phyloP scores from a whole-genome alignment of 2,888 invertebrate genomes.

The Cosmopolites sordidus region DNA sequence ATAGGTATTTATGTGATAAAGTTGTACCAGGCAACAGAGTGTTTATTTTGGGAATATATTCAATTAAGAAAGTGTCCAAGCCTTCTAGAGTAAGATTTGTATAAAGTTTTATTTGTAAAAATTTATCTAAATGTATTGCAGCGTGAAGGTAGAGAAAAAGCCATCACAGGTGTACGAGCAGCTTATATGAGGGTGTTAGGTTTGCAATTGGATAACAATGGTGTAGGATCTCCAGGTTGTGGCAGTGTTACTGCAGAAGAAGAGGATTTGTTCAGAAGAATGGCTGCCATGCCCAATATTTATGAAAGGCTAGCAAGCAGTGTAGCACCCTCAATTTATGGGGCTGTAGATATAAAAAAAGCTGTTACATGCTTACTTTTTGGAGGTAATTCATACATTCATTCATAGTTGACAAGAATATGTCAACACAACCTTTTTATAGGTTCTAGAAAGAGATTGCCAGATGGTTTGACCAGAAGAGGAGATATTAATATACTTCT shows the following conservation, averaged over 20 bases:
- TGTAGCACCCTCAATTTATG: constrained; percentile 96
- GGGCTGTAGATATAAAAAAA: constrained; percentile 91
- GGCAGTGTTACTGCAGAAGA: constrained; percentile 62
- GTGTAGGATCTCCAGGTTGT: constrained; percentile 61
- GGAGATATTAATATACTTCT: constrained; percentile 96
- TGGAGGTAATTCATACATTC: constrained; percentile 66
- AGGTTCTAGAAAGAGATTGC: constrained; percentile 79
- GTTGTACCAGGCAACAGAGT: constrained; percentile 96
- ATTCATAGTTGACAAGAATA: too few species aligned
- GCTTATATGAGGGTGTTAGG: constrained; percentile 95
- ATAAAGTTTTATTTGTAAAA: background rate
- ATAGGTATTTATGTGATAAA: constrained; percentile 88
- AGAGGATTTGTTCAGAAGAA: constrained; percentile 75
- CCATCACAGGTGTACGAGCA: constrained; percentile 84
- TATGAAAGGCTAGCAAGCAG: constrained; percentile 86
- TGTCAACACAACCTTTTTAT: constrained; percentile 4
- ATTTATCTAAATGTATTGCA: constrained; percentile 37
- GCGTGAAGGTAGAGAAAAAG: constrained; percentile 69
- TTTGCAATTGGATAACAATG: constrained; percentile 79
- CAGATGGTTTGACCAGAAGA: constrained; percentile 91
- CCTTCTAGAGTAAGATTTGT: constrained; percentile 52
- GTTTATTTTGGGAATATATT: constrained; percentile 90
- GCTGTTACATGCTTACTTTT: constrained; percentile 93
- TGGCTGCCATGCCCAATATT: constrained; percentile 81
- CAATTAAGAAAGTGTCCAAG: constrained; percentile 82